phyloP scores from a whole-genome alignment of 1,140 invertebrate species.

The Eueides isabella region DNA sequence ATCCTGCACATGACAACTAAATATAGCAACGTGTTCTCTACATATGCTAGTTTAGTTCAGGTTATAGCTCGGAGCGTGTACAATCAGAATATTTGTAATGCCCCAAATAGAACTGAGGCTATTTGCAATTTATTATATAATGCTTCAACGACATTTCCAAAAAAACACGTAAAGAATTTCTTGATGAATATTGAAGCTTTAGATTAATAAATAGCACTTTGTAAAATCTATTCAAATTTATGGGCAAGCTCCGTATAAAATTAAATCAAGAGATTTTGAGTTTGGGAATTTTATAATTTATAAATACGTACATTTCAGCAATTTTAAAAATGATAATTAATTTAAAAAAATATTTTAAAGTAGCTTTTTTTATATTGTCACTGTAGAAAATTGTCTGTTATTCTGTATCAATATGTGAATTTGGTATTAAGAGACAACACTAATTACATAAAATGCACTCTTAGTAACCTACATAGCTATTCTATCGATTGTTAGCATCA shows the following conservation, averaged over 20 bases:
- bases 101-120: constrained; percentile 16
- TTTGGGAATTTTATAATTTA: neutral
- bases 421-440: neutral
- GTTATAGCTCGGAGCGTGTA: constrained; percentile 20
- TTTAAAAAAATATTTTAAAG: too few species aligned
- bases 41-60: constrained; percentile 34
- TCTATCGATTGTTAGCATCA: constrained; percentile 24
- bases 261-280: neutral
- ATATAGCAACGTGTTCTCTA: constrained; percentile 59
- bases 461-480: constrained; percentile 7
- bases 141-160: neutral
- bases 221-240: neutral
- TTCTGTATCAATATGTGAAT: neutral
- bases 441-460: neutral
- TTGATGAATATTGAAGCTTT: constrained; percentile 10
- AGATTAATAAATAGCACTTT: constrained; percentile 8
- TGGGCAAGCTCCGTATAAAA: neutral
- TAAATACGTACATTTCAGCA: too few species aligned
- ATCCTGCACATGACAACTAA: constrained; percentile 53
- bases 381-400: neutral
- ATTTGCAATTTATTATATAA: constrained; percentile 27
- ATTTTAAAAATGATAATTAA: too few species aligned
- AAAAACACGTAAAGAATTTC: neutral
- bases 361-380: neutral
- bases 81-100: constrained; percentile 15